Evolutionary conservation across 1,140 invertebrate genomes (phyloP).

Genomic region (Ceratina calcarata): DNA sequence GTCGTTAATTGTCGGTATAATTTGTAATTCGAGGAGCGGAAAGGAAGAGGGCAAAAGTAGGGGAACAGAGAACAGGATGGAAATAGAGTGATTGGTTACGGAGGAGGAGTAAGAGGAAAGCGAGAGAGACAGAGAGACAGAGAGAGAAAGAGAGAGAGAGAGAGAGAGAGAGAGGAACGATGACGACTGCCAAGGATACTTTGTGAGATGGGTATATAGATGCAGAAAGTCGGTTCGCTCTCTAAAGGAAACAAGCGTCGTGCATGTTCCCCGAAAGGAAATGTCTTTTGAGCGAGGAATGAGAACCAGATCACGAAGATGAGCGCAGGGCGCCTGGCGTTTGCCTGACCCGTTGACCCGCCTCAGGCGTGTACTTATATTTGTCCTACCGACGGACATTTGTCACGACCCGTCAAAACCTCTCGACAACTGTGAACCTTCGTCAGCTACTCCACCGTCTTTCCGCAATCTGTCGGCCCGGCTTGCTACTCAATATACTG

Average conservation of each 20-base stretch:
- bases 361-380: slow-evolving; percentile 25
- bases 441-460: slow-evolving; percentile 48
- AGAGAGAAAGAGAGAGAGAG: slow-evolving; percentile 17
- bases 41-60: slow-evolving; percentile 37
- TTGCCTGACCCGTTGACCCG: slow-evolving; percentile 61
- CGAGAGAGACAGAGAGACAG: neutral
- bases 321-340: slow-evolving; percentile 64
- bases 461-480: slow-evolving; percentile 18
- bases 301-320: slow-evolving; percentile 67
- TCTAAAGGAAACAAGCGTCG: slow-evolving; percentile 62
- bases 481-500: neutral
- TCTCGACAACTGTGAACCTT: slow-evolving; percentile 49
- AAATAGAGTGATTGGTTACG: slow-evolving; percentile 26
- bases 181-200: neutral
- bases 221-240: slow-evolving; percentile 8
- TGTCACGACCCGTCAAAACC: slow-evolving; percentile 69
- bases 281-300: slow-evolving; percentile 64
- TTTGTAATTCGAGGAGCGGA: slow-evolving; percentile 67
- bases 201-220: neutral
- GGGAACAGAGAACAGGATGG: slow-evolving; percentile 21
- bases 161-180: slow-evolving; percentile 26
- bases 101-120: neutral
- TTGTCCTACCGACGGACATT: slow-evolving; percentile 45
- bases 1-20: slow-evolving; percentile 70
- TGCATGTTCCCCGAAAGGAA: slow-evolving; percentile 61